Base-by-base conservation (phyloP, 2,888 invertebrate species). In the Cosmorhoe ocellata region DNA sequence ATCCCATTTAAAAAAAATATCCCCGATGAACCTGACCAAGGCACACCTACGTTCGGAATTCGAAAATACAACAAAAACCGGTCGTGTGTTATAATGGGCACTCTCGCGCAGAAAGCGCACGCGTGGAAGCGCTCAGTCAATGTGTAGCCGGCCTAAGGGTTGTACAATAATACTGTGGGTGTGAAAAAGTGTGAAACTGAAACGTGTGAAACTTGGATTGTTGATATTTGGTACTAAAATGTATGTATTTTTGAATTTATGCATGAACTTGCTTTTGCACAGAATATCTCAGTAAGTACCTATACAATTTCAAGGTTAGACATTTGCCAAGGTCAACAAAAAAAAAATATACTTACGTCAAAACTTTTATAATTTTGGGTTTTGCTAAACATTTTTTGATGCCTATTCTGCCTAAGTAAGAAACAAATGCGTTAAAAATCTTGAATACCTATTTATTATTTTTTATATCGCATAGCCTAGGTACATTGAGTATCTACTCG, bases 101-200 rank as follows among this genome's bases (percentile, higher is more conserved):
- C 69, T 51, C 58, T 57, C 56, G n/a, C 36, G 13, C 74, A 61
- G 69, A 74, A 68, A 75, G 72, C 64, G 56, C 62, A 62, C 57
- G 62, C 55, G 61, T 61, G 67, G 67, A 67, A 66, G 59, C 51
- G 63, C 57, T 73, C 79, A 82, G 80, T 82, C 67, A 56, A 64
- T 68, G 61, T 52, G 65, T 59, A 61, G 67, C 76, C 54, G 51
- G 75, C 73, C 63, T 57, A 59, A 59, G 59, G 59, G 65, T 67
- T 46, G 58, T 62, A 67, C 69, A 67, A 67, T 55, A 51, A 46
- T 14, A 50, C 33, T 42, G 36, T 38, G 56, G 7, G 22, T 18
- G 14, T 36, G 34, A 31, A 30, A 30, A 30, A 1, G 24, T 24
- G 30, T 34, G 0, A 43, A 47, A 52, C 50, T 53, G 51, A 32